Base-by-base conservation (phyloP, 2,113 vertebrate species). In the Macaca fascicularis region DNA sequence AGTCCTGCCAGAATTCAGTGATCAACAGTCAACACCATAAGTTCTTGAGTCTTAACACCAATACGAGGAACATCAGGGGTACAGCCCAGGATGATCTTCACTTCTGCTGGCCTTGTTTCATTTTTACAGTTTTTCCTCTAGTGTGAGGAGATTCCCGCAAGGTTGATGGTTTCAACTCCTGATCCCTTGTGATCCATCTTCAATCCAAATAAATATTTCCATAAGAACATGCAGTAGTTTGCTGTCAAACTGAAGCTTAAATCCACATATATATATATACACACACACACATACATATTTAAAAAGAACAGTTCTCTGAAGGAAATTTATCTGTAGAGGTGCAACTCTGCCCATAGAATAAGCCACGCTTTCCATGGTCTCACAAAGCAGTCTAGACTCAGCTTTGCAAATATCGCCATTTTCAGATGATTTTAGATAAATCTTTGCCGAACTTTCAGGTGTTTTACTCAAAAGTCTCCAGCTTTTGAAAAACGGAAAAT, bases 351-450 rank as follows among this genome's bases (percentile, higher is more conserved):
- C 20, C 43, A 35, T 52, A 81, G 38, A 80, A 61, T 74, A 70
- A 84, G 35, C 43, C 11, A 1, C 40, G 17, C 82, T 92, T 88
- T 64, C 25, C 35, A 17, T 72, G 59, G 23, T 55, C 75, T 93
- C 82, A 94, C 6, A 52, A 25, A 87, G 32, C 52, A 96, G 50
- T 70, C 27, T 74, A 75, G n/a, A n/a, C 57, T 69, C 17, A 76
- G 64, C 16, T 80, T 80, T 79, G 94, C 61, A 90, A 90, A 81
- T 90, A 97, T 90, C 14, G 87, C 27, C 40, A 69, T 89, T 97
- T 95, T 93, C n/a, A 90, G 38, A 89, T 55, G 43, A 91, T 72
- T 78, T 95, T 76, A 70, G 81, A 61, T 82, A 80, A 75, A 70
- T 50, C 78, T 94, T 87, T 86, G 27, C 35, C 50, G 81, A n/a